These are phyloP conservation scores for Nymphicus hollandicus DNA, from an alignment of 2,113 vertebrate species.

Conservation along the genomic window DNA sequence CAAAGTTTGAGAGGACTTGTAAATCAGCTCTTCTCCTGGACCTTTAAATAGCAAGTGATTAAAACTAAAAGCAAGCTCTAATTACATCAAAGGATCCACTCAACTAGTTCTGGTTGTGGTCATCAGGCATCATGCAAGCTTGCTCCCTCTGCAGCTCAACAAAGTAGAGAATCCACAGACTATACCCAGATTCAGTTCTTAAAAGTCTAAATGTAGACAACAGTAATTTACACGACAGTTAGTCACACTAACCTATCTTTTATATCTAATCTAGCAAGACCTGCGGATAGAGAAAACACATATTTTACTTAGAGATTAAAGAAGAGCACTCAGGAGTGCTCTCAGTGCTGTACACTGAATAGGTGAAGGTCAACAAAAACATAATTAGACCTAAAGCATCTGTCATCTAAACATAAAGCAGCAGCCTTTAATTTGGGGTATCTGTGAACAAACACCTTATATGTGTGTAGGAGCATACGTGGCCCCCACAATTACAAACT, in stretches of 20 bases:
- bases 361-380: background rate
- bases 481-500: background rate
- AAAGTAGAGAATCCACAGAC: background rate
- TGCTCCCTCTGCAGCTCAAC: background rate
- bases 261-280: background rate
- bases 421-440: background rate
- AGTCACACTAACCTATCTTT: background rate
- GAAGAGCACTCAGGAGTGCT: background rate
- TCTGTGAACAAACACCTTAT: background rate
- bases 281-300: background rate
- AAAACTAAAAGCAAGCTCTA: slow-evolving; percentile 23
- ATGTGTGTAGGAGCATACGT: background rate
- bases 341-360: background rate
- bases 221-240: background rate
- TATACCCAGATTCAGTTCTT: background rate
- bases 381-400: background rate
- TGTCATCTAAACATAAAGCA: background rate
- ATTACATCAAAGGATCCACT: background rate
- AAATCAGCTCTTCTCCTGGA: background rate
- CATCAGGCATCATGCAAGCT: background rate
- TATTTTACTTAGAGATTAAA: background rate
- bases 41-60: background rate
- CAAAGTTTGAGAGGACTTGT: background rate
- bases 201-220: background rate
- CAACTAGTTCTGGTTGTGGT: background rate